Base-by-base conservation (phyloP, 2,888 invertebrate genomes). In the Ormyrus pomaceus region DNA sequence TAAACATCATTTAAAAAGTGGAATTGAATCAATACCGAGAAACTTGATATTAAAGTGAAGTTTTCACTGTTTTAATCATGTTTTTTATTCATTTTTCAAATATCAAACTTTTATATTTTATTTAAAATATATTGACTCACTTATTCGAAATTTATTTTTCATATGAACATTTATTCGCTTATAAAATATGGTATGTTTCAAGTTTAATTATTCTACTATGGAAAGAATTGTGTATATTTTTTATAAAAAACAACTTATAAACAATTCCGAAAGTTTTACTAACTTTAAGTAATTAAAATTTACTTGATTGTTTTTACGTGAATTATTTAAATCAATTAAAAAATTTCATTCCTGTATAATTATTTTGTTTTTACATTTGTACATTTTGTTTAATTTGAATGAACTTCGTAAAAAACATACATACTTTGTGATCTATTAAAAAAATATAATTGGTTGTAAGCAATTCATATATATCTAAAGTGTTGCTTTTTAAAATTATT, bases 1-100 rank as follows among this genome's bases (percentile, higher is more conserved):
- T 51, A 66, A 55, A 48, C 56, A 71, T 61, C 71, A 53, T 65
- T 74, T 65, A 45, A 65, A 55, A 75, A 70, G 8, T 65, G 56
- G 69, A 64, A 64, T 53, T 66, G 11, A 76, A 61, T 59, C 53
- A 71, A 76, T 80, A 80, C 75, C 75, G 71, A 80, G 71, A 76
- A 75, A 71, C 34, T 80, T 68, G 61, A 70, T 61, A 62, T 68
- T 48, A 64, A 6, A 68, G 9, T 64, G 45, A 48, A 11, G 9
- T 64, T 76, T 59, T 72, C 68, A 34, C 10, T 55, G 56, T 73
- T 79, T 53, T 64, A 62, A 10, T 69, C 6, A 50, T 9, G 13
- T 64, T 51, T 70, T 58, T 59, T 51, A 70, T 58, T 58, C 7
- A 53, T 53, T 53, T 68, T 61, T 59, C 59, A n/a, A 19, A 19